A percentile compares a stretch with the other conserved stretches of the same genome.
Conservation (phyloP, 2,797 vertebrate genomes). For the Platalea minor region DNA sequence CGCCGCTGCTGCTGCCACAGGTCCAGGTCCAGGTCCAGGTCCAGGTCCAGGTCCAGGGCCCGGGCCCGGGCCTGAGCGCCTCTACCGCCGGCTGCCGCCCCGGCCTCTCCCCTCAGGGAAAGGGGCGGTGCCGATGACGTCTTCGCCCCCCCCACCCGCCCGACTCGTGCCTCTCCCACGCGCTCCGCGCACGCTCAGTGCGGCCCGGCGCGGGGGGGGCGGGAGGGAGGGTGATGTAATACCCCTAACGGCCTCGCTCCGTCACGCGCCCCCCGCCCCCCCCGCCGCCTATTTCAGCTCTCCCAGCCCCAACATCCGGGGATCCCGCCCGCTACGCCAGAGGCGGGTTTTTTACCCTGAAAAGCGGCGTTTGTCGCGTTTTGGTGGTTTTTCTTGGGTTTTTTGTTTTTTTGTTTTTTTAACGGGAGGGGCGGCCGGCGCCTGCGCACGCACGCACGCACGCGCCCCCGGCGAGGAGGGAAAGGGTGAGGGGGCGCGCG, state of each 20-base stretch:
- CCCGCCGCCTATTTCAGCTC: background rate
- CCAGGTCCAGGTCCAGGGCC: too few relatives aligned
- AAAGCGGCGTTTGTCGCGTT: background rate
- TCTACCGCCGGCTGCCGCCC: too few relatives aligned
- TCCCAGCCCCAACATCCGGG: background rate
- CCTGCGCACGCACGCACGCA: background rate
- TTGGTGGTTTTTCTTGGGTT: too few relatives aligned
- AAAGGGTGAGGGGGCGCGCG: background rate
- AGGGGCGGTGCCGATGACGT: background rate
- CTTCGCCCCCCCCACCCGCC: background rate
- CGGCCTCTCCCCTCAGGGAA: background rate
- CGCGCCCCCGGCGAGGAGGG: background rate
- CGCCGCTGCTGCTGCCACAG: too few relatives aligned
- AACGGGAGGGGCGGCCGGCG: background rate
- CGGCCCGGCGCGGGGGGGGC: background rate
- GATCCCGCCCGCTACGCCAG: background rate
- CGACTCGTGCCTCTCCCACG: background rate
- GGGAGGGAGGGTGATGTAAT: conserved; percentile 41
- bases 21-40: too few relatives aligned
- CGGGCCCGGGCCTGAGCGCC: too few relatives aligned
- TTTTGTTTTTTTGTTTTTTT: background rate
- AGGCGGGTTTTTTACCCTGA: background rate
- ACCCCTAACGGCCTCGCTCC: background rate
- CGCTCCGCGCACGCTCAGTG: background rate
- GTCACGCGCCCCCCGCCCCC: too few relatives aligned